Conservation (phyloP, 2,888 invertebrate genomes). For the Abrostola triplasia region DNA sequence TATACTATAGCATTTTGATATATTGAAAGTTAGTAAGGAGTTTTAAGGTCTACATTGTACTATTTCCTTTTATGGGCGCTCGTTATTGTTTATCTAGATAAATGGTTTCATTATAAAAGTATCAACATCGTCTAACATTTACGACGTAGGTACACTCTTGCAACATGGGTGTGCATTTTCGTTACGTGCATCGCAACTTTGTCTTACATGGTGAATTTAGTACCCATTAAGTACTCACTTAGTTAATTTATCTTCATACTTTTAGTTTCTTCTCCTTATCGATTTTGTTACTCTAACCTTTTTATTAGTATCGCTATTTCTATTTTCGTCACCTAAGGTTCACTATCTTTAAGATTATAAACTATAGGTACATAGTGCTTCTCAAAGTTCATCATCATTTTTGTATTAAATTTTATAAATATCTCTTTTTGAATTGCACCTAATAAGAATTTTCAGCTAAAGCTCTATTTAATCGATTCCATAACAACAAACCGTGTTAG, state of each 20-base stretch:
- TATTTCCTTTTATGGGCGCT: not conserved
- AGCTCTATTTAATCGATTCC: too few species aligned
- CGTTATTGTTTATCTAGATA: conserved; percentile 3
- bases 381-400: too few species aligned
- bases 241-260: not conserved
- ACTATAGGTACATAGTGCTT: too few species aligned
- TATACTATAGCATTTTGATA: not conserved
- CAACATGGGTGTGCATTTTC: not conserved
- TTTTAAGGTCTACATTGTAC: not conserved
- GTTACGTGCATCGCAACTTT: not conserved
- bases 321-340: too few species aligned
- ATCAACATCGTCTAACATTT: conserved; percentile 1
- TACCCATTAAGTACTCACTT: not conserved
- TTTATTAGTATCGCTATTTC: too few species aligned
- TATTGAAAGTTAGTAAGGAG: not conserved
- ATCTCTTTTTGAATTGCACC: too few species aligned
- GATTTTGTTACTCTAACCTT: not conserved
- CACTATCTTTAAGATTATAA: too few species aligned
- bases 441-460: too few species aligned
- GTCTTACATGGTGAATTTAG: not conserved
- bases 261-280: not conserved
- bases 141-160: not conserved
- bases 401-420: too few species aligned
- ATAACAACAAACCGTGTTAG: too few species aligned
- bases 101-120: conserved; percentile 5